phyloP scores from a whole-genome alignment of 2,113 vertebrate genomes.

The Hydrochoerus hydrochaeris region DNA sequence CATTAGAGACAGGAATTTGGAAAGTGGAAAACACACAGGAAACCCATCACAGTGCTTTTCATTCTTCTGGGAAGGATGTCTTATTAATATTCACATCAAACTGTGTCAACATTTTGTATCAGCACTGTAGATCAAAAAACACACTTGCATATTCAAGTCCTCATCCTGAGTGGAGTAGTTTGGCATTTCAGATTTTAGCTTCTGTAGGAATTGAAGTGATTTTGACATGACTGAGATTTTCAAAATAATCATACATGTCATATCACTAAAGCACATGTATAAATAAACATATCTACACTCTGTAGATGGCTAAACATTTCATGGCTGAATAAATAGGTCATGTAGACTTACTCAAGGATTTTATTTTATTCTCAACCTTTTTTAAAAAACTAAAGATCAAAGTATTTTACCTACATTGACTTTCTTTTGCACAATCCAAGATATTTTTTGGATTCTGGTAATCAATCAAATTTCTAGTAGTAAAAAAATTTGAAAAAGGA shows the following conservation, averaged over 20 bases:
- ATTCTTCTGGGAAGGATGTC: neutral
- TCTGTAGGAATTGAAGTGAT: slow-evolving; percentile 18
- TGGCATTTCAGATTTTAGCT: slow-evolving; percentile 22
- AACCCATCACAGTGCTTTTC: neutral
- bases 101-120: neutral
- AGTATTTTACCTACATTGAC: neutral
- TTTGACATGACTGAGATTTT: slow-evolving; percentile 40
- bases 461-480: neutral
- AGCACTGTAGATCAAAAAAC: neutral
- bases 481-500: neutral
- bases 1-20: neutral
- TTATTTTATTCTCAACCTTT: neutral
- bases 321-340: neutral
- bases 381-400: neutral
- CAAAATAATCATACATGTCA: slow-evolving; percentile 39
- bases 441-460: neutral
- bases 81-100: neutral
- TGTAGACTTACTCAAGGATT: neutral
- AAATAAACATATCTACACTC: slow-evolving; percentile 34
- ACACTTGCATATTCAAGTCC: neutral
- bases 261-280: neutral
- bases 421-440: neutral
- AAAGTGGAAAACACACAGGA: neutral
- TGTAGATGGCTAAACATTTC: neutral
- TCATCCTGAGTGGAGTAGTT: neutral